Evolutionary conservation across 1,140 invertebrate species (phyloP), one percentile per base, ranked within the genome.

Genomic region (Leptinotarsa undecemlineata): DNA sequence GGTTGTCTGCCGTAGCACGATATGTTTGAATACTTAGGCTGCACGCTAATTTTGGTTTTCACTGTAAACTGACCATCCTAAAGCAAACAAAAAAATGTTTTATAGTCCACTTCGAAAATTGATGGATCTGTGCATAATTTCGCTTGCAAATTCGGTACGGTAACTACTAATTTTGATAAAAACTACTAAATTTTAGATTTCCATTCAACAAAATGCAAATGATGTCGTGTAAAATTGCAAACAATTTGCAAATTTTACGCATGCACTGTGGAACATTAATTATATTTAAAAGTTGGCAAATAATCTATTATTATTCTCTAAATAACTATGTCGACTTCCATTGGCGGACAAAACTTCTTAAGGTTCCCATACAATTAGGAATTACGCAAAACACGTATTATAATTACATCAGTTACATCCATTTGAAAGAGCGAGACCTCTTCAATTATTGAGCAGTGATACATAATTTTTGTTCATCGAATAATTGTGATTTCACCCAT

Each of bases 211-310:
- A 78, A 80, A 80, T 80, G 77, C 77, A 78, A 80, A 79, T 79
- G 76, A 75, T 80, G 77, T 77, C 75, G 74, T 80, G 79, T 80
- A 80, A 80, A 79, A 79, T 81, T 78, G 78, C 78, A 76, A 79
- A 79, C 76, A 77, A 79, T 81, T 80, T 80, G 77, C 77, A 79
- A 80, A 80, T 80, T 81, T 81, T 76, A 81, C 79, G 79, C 79
- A 79, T 81, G 79, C 78, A 81, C 72, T 72, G 47, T 74, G 70
- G 73, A 77, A 66, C 77, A 77, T 77, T 81, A 81, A 81, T 81
- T 81, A 79, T 78, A 76, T 79, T 80, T 78, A 77, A 80, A 75
- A 77, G 61, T 77, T 78, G 67, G 77, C 74, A 80, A 80, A 80
- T 79, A 76, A 78, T 80, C 79, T 80, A 80, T 77, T 78, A 79